Evolutionary conservation across 1,140 invertebrate species (phyloP).

Genomic region (Proales similis): DNA sequence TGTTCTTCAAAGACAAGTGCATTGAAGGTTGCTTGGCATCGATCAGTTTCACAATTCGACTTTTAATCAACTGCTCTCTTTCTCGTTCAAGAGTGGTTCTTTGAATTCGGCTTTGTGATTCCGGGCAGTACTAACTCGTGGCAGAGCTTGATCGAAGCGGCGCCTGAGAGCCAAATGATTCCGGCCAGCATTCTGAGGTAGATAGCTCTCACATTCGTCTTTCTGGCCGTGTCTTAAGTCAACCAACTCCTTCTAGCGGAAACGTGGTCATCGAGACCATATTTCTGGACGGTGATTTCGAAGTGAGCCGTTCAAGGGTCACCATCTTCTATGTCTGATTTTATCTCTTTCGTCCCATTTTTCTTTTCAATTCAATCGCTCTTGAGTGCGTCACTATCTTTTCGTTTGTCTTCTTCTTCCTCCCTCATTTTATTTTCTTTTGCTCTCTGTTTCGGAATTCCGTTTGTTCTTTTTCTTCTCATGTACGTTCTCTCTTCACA

Average conservation of each 20-base stretch:
- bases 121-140: constrained; percentile 98
- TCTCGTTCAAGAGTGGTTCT: constrained; percentile 86
- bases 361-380: constrained; percentile 7
- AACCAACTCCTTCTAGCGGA: constrained; percentile 67
- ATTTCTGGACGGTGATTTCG: constrained; percentile 89
- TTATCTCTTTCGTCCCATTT: background rate
- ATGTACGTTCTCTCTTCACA: too few relatives aligned
- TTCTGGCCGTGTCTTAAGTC: constrained; percentile 3
- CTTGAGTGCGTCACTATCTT: background rate
- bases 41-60: background rate
- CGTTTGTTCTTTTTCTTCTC: too few relatives aligned
- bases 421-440: background rate
- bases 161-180: constrained; percentile 99
- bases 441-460: background rate
- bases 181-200: constrained; percentile 91
- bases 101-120: constrained; percentile 98
- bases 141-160: constrained; percentile 95
- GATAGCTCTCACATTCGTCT: constrained; percentile 42
- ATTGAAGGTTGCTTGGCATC: constrained; percentile 55
- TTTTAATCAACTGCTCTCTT: constrained; percentile 49
- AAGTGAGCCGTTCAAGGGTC: constrained; percentile 88
- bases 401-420: background rate
- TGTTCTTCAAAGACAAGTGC: constrained; percentile 63
- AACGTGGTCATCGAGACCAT: constrained; percentile 97
- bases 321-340: constrained; percentile 85